Conservation (phyloP, 92 coral and sea anemone genomes). For the Epizoanthus ramosus region DNA sequence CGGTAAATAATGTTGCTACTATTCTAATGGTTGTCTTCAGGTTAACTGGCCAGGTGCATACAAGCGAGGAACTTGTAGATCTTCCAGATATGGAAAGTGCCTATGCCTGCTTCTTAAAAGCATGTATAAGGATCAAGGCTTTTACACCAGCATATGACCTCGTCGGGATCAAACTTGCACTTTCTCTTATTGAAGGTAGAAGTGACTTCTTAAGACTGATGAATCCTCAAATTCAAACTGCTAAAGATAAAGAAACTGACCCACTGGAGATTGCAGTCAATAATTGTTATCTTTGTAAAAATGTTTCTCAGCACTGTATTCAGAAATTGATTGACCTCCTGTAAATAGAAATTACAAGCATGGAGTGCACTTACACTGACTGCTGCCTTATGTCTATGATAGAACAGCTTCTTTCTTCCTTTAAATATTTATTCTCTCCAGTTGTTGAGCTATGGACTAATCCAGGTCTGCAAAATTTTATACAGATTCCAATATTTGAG, state of each 20-base stretch:
- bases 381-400: no score
- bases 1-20: constrained; percentile 11
- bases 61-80: constrained; percentile 1
- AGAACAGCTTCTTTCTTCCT: no score
- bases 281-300: constrained; percentile 23
- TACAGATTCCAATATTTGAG: no score
- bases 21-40: constrained; percentile 6
- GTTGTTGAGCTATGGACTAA: no score
- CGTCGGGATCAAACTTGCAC: constrained; percentile 16
- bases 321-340: not conserved
- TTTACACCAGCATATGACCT: constrained; percentile 26
- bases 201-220: not conserved
- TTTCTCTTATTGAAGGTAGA: constrained; percentile 15
- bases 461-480: no score
- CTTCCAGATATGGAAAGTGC: constrained; percentile 35
- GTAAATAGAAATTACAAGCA: not conserved
- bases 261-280: not conserved
- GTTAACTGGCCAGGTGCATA: constrained; percentile 18
- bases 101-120: not conserved
- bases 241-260: not conserved
- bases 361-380: no score
- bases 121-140: not conserved
- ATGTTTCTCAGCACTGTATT: constrained; percentile 10
- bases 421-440: no score
- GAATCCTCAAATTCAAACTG: constrained; percentile 22